These are phyloP conservation scores for Phyllotis vaccarum DNA, from an alignment of 2,797 vertebrate genomes.

Conservation along the genomic window DNA sequence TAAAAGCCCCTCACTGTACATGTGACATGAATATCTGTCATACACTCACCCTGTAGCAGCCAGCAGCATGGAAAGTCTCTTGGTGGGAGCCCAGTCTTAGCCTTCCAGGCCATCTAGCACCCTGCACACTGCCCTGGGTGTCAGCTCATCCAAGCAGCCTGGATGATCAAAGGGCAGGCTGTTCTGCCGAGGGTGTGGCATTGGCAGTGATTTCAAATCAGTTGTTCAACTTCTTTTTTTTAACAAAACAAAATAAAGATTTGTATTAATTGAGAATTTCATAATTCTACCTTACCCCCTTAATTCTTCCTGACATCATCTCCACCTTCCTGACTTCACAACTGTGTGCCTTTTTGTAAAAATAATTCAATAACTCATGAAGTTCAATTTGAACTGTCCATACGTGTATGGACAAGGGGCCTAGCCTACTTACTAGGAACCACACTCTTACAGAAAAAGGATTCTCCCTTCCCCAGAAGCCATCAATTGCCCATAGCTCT, in stretches of 20 bases:
- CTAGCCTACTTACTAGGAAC: neutral
- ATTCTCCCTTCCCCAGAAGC: neutral
- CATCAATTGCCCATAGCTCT: neutral
- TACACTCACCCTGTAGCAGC: neutral
- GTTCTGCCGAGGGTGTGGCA: neutral
- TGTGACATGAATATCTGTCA: fast-evolving
- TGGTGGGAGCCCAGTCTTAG: fast-evolving
- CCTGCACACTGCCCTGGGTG: neutral
- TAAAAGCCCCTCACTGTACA: neutral
- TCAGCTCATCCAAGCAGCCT: neutral
- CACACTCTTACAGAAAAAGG: neutral
- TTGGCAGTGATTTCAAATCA: conserved; percentile 29
- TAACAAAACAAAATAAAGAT: neutral
- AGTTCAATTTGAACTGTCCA: neutral
- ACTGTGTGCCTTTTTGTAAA: neutral
- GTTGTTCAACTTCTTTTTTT: conserved; percentile 31
- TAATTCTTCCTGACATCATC: neutral
- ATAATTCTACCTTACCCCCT: neutral
- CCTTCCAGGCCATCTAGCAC: neutral
- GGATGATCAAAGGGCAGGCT: neutral
- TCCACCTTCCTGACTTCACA: neutral
- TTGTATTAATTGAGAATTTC: neutral
- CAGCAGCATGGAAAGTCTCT: fast-evolving
- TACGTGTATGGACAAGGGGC: neutral
- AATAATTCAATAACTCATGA: neutral